A percentile compares a stretch with the other conserved stretches of the same genome.
Conservation (phyloP, 2,797 vertebrate genomes). For the Lithobates pipiens region DNA sequence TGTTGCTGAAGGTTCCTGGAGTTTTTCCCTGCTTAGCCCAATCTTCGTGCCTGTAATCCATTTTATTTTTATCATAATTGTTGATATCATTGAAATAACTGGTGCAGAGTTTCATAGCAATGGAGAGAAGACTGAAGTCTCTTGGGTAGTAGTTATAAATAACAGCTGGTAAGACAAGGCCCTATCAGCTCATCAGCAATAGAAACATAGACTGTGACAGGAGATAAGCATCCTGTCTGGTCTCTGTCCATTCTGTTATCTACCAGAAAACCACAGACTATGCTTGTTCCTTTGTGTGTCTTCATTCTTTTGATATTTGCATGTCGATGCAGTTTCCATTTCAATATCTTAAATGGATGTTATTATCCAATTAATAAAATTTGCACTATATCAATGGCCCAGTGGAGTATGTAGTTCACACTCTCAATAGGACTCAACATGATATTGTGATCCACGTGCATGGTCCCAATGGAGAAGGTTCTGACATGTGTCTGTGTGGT, state of each 20-base stretch:
- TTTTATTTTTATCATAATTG: conserved; percentile 34
- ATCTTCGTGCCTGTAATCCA: background rate
- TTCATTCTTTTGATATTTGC: conserved; percentile 9
- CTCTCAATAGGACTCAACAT: too few relatives aligned
- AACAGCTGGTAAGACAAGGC: conserved; percentile 2
- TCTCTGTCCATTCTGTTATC: conserved; percentile 33
- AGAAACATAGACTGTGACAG: conserved; percentile 30
- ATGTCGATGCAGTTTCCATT: background rate
- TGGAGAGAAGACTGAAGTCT: background rate
- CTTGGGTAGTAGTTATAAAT: conserved; percentile 3
- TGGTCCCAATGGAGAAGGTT: too few relatives aligned
- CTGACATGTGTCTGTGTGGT: too few relatives aligned
- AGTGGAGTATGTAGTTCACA: background rate
- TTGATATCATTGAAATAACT: conserved; percentile 1
- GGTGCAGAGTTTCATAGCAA: conserved; percentile 21
- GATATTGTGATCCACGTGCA: too few relatives aligned
- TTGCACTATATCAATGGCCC: background rate
- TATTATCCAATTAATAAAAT: background rate
- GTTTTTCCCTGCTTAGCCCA: background rate
- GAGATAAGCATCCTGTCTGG: conserved; percentile 20
- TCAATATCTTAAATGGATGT: background rate
- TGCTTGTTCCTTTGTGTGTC: background rate
- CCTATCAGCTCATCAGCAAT: conserved; percentile 2
- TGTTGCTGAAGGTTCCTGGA: background rate
- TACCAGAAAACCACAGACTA: background rate